These are phyloP conservation scores for Apis laboriosa DNA, from an alignment of 1,140 invertebrate genomes.

Conservation along the genomic window DNA sequence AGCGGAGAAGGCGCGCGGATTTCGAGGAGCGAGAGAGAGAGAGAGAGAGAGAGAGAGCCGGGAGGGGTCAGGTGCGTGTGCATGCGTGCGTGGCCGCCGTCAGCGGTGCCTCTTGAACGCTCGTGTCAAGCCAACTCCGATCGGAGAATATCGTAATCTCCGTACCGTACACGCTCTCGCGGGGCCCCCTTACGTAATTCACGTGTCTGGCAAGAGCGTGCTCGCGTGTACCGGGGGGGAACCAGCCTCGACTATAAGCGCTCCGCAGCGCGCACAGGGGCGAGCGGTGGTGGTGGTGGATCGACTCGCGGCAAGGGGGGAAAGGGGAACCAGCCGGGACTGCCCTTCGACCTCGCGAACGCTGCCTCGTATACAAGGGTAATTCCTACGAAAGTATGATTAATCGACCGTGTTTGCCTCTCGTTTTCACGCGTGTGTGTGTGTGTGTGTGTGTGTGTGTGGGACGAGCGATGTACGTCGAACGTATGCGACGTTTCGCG, in stretches of 20 bases:
- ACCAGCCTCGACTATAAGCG: slow-evolving; percentile 3
- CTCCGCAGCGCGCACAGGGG: slow-evolving; percentile 10
- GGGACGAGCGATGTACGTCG: no score
- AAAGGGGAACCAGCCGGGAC: slow-evolving; percentile 32
- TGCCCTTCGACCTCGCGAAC: slow-evolving; percentile 63
- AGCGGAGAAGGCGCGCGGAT: no score
- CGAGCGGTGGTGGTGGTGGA: not conserved
- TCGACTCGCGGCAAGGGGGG: not conserved
- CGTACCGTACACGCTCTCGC: slow-evolving; percentile 49
- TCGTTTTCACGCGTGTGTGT: slow-evolving; percentile 34
- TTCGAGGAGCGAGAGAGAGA: not conserved
- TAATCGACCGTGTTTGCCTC: slow-evolving; percentile 57
- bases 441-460: no score
- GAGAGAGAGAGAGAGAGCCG: not conserved
- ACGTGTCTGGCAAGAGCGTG: slow-evolving; percentile 59
- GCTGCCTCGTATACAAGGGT: slow-evolving; percentile 53
- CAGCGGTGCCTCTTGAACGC: slow-evolving; percentile 59
- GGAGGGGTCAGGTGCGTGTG: slow-evolving; percentile 34
- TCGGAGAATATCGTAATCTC: slow-evolving; percentile 68
- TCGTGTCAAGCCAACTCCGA: slow-evolving; percentile 62
- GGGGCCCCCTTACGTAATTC: slow-evolving; percentile 64
- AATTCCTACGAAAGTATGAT: slow-evolving; percentile 67
- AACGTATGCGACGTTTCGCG: no score
- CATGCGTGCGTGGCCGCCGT: slow-evolving; percentile 42
- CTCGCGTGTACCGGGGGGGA: slow-evolving; percentile 53